Evolutionary conservation across 2,113 vertebrate species (phyloP), one percentile per base, ranked within the genome.

Genomic region (Neotoma lepida): DNA sequence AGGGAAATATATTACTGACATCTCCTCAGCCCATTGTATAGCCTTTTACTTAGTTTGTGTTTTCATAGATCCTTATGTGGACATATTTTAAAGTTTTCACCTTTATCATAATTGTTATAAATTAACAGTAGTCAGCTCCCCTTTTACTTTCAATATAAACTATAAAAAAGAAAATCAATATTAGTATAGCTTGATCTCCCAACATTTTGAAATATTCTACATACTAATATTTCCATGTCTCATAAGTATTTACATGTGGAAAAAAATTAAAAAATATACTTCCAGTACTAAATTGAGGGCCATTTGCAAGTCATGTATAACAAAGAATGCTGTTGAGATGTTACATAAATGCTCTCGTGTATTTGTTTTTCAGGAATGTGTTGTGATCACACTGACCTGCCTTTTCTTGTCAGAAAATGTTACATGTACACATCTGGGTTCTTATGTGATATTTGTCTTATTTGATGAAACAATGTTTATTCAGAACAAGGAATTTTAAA

Each of bases 1-100:
- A 82, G 22, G 12, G 35, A 82, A 58, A 41, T 1, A 14, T 7
- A 56, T 56, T 61, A 26, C 35, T 81, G 39, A 26, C 20, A 28
- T 81, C 13, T 81, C 2, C 35, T 39, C 54, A 39, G 51, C 7
- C 9, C 35, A 81, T 0, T 35, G 58, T 7, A 81, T 24, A 92
- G 64, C 91, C 20, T 39, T 95, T 39, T 61, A 26, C 58, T 81
- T 92, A 91, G 1, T 28, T 81, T 73, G 28, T 93, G 0, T 94
- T 97, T 94, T 17, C 56, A 94, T 24, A 78, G 4, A 4, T 64
- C 70, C 94, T 94, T 18, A 24, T 61, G 56, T 92, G 49, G 88
- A n/a, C 1, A 61, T 56, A 87, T 91, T 7, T 76, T 92, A 96
- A 93, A 49, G 5, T 26, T 74, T 15, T 7, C 13, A 2, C 86